Evolutionary conservation across 2,888 invertebrate genomes (phyloP), one percentile per base, ranked within the genome.

Genomic region (Portevinia maculata): DNA sequence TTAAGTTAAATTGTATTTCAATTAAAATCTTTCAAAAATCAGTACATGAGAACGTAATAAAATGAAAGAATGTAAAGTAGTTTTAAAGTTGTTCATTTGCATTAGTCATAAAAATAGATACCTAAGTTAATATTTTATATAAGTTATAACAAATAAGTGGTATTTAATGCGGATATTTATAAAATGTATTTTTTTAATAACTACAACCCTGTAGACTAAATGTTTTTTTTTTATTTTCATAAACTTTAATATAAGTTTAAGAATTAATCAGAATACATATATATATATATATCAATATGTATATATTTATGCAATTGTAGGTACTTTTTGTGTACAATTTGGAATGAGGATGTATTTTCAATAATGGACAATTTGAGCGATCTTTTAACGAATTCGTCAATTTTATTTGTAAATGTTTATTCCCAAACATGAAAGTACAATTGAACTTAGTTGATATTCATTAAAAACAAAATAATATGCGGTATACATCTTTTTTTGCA

Each of bases 21-120:
- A 19, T 44, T 11, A 4, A 9, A 19, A 19, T 44, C 28, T 46
- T 59, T 59, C 32, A 28, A 50, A 59, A 44, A 57, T 53, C 59
- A 52, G 21, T 37, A 37, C 67, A 75, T 59, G 67, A 75, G 67
- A 69, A 75, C 75, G 0, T 15, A 59, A 69, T 8, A 34, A 60
- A 46, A 53, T 32, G 21, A 15, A 52, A 59, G 44, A 39, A 50
- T 48, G 44, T 67, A 67, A 48, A 32, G 5, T 44, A 52, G 19
- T 41, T 6, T 57, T 41, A 60, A 60, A 30, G 1, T 59, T 48
- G 0, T 8, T 44, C 4, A 44, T 9, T 4, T 21, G 37, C 13
- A 15, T 55, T 15, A 24, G 1, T 1, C 1, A 9, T 24, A 15
- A 1, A 37, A n/a, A 34, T 34, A 21, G 5, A 19, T 17, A 41